Evolutionary conservation across 2,797 vertebrate species (phyloP), one percentile per base, ranked within the genome.

Genomic region (Potorous gilbertii): DNA sequence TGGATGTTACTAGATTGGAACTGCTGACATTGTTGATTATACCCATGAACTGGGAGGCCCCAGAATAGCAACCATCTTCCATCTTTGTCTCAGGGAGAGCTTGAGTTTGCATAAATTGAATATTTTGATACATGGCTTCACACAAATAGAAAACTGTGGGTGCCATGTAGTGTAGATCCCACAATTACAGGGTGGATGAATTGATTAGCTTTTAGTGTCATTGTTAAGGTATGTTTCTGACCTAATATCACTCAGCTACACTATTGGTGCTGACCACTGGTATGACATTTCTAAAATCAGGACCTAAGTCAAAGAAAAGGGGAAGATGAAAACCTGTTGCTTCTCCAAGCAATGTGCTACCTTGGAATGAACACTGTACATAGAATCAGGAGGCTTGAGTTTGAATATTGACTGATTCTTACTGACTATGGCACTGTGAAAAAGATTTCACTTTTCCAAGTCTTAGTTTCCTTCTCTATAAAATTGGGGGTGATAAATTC

Each of bases 181-280:
- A 94, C 94, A 92, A 94, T 97, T 97, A 97, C 94, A 95, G 94
- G 93, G 96, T 96, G 93, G 96, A 96, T 94, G 94, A 94, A 96
- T 96, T 94, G 96, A 96, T 94, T 97, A 90, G 55, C 46, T 96
- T 95, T 40, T 91, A 94, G 90, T 92, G 91, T 28, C 90, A 24
- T 40, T 96, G 24, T 96, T 96, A 95, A 96, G 95, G 93, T 95
- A 96, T 90, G 93, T 93, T 92, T 97, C 95, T 97, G 91, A 90
- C 93, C 91, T 90, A 89, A 90, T 34, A 14, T 5, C 1, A 40
- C 55, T 3, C 1, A 92, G 21, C 10, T 56, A 57, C 14, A 4
- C 89, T 74, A 21, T 10, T 90, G 34, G 62, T 0, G 5, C 29
- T 9, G 40, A 46, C 31, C 46, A 0, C 14, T 27, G 1, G 91